A percentile compares a stretch with the other conserved stretches of the same genome.
Conservation (phyloP, 1,140 invertebrate species). For the Drosophila fuyamai region DNA sequence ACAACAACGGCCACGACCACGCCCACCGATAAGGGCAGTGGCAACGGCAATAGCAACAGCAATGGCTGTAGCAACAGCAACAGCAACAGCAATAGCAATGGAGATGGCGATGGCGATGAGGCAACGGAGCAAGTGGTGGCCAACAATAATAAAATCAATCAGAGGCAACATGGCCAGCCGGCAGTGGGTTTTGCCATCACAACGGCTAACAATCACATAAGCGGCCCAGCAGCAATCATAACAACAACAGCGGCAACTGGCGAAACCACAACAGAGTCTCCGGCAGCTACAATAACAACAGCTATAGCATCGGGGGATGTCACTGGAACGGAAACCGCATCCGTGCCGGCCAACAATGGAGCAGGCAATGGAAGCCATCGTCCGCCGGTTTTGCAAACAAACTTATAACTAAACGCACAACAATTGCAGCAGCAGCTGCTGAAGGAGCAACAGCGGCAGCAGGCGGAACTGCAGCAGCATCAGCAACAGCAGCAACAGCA, state of each 20-base stretch:
- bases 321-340: conserved; percentile 18
- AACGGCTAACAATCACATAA: conserved; percentile 45
- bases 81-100: conserved; percentile 5
- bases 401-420: conserved; percentile 83
- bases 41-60: conserved; percentile 7
- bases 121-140: conserved; percentile 65
- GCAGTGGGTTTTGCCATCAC: conserved; percentile 25
- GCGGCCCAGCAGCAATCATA: conserved; percentile 16
- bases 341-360: conserved; percentile 18
- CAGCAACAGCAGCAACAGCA: conserved; percentile 18
- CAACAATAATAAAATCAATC: conserved; percentile 84
- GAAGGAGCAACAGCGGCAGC: conserved; percentile 64
- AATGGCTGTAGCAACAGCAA: conserved; percentile 9
- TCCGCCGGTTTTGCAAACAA: conserved; percentile 68
- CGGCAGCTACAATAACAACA: conserved; percentile 5
- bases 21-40: conserved; percentile 36
- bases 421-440: conserved; percentile 74
- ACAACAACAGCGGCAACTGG: conserved; percentile 22
- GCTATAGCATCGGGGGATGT: conserved; percentile 3
- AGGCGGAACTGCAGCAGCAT: conserved; percentile 22
- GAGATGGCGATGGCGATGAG: conserved; percentile 14
- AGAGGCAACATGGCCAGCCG: conserved; percentile 66
- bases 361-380: conserved; percentile 36
- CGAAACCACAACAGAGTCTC: not conserved
- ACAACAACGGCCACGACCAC: conserved; percentile 50